Conservation (phyloP, 2,113 vertebrate species). For the Dascyllus trimaculatus region DNA sequence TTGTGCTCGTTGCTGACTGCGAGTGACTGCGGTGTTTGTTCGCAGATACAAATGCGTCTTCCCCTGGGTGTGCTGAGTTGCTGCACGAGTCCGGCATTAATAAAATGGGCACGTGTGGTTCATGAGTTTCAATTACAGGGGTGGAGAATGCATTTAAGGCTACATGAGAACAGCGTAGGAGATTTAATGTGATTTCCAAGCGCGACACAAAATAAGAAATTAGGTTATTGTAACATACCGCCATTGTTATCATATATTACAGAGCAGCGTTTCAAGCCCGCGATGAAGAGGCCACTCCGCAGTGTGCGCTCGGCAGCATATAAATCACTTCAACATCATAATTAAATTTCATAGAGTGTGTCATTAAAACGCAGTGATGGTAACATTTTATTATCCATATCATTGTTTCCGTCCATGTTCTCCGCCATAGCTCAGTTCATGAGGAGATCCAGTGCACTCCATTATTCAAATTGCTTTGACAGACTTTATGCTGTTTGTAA, state of each 20-base stretch:
- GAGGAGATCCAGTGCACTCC: not conserved
- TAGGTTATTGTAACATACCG: not conserved
- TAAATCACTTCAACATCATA: conserved; percentile 34
- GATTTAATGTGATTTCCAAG: conserved; percentile 13
- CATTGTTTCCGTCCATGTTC: not conserved
- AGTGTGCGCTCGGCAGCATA: not conserved
- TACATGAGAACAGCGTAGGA: not conserved
- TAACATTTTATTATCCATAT: conserved; percentile 42
- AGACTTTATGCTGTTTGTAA: conserved; percentile 10
- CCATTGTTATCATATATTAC: not conserved
- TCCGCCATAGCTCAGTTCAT: too few relatives aligned
- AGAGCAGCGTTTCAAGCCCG: not conserved
- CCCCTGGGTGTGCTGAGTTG: too few relatives aligned
- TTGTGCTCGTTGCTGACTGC: not conserved
- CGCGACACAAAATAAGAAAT: conserved; percentile 7
- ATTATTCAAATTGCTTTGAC: conserved; percentile 2
- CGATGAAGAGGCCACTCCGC: not conserved
- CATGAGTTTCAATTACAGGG: conserved; percentile 1
- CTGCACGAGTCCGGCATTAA: not conserved
- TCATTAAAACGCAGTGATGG: conserved; percentile 50
- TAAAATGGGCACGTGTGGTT: not conserved
- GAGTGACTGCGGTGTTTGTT: conserved; percentile 15
- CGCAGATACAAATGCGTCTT: not conserved
- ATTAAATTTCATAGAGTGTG: conserved; percentile 45
- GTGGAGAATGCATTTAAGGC: not conserved